phyloP scores from a whole-genome alignment of 2,113 vertebrate genomes.

The Mungos mungo region DNA sequence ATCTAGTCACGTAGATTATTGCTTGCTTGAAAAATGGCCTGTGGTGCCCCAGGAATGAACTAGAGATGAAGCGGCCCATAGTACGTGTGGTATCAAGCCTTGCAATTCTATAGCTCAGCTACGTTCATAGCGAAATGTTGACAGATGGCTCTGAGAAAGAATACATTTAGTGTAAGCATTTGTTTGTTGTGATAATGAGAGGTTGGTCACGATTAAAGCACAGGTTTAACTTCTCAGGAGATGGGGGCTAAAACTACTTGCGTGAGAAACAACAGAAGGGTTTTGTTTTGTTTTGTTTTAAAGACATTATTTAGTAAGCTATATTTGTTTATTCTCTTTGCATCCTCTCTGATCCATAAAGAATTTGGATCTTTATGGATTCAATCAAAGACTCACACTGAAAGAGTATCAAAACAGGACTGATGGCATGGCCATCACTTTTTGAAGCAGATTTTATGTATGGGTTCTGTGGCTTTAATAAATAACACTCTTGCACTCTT shows the following conservation, averaged over 20 bases:
- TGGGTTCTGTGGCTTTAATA: not conserved
- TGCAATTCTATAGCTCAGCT: not conserved
- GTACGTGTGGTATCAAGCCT: not conserved
- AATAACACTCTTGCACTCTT: not conserved
- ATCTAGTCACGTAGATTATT: constrained; percentile 65
- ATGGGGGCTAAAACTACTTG: not conserved
- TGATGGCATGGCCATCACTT: not conserved
- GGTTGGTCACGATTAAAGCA: not conserved
- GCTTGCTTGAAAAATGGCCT: constrained; percentile 66
- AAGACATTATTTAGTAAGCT: constrained; percentile 3
- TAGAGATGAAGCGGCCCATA: not conserved
- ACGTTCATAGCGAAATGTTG: not conserved
- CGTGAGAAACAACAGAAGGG: not conserved
- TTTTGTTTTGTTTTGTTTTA: not conserved
- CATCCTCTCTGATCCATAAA: constrained; percentile 8
- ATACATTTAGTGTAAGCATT: constrained; percentile 44
- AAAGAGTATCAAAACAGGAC: not conserved
- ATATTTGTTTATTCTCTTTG: not conserved
- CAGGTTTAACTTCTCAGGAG: constrained; percentile 9
- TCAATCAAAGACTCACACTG: not conserved
- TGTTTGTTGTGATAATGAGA: constrained; percentile 30
- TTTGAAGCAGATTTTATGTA: not conserved
- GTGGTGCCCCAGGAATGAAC: constrained; percentile 52
- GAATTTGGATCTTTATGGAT: constrained; percentile 19
- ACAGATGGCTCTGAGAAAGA: constrained; percentile 48